Evolutionary conservation across 2,113 vertebrate genomes (phyloP).

Genomic region (Plestiodon gilberti): DNA sequence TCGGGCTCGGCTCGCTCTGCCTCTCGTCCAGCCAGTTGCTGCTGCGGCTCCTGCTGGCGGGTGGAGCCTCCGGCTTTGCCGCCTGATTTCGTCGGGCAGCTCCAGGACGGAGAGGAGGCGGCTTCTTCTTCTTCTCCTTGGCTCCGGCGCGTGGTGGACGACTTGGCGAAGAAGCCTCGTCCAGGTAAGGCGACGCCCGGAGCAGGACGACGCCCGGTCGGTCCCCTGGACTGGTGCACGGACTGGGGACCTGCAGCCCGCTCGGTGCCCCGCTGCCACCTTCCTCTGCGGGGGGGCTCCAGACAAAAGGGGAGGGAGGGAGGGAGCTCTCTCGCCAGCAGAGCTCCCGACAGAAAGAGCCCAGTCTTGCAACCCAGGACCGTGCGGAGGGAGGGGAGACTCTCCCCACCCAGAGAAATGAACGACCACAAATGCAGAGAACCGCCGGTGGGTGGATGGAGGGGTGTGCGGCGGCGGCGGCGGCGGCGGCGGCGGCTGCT

Average conservation of each 20-base stretch:
- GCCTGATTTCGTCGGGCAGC: not conserved
- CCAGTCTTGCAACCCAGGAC: not conserved
- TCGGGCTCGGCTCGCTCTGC: conserved; percentile 46
- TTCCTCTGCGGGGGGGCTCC: too few relatives aligned
- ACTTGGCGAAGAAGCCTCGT: not conserved
- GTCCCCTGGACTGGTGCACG: too few relatives aligned
- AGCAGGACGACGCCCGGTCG: too few relatives aligned
- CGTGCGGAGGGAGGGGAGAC: not conserved
- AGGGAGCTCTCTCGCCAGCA: not conserved
- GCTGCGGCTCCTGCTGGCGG: not conserved
- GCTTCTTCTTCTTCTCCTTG: not conserved
- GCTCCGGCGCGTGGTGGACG: not conserved
- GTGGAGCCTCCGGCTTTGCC: conserved; percentile 13
- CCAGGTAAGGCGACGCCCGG: not conserved
- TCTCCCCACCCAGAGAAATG: too few relatives aligned
- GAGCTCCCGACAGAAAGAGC: not conserved
- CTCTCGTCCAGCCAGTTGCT: not conserved
- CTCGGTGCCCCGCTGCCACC: too few relatives aligned
- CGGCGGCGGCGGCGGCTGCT: too few relatives aligned
- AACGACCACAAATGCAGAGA: too few relatives aligned
- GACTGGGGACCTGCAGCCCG: too few relatives aligned
- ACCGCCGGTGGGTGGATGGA: too few relatives aligned
- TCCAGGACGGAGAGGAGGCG: not conserved
- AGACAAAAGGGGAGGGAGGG: too few relatives aligned
- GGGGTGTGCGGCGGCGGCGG: too few relatives aligned